A percentile compares a stretch with the other conserved stretches of the same genome.
phyloP scores from a whole-genome alignment of 2,888 invertebrate genomes.

The Hylaea fasciaria region DNA sequence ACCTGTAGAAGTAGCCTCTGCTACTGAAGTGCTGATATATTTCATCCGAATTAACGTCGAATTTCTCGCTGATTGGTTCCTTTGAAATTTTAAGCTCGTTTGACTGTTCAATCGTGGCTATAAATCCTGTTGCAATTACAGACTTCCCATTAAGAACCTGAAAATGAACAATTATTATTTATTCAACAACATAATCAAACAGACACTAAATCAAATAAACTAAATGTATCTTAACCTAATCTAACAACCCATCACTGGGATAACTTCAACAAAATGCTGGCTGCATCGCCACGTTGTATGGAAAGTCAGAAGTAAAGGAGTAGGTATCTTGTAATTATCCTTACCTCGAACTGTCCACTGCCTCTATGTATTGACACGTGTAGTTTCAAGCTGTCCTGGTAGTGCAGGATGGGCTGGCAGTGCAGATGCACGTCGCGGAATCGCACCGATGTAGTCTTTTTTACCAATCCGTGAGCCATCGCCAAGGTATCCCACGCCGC shows the following conservation, averaged over 20 bases:
- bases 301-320: no score
- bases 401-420: constrained; percentile 84
- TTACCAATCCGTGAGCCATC: constrained; percentile 80
- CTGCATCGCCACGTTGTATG: no score
- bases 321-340: neutral
- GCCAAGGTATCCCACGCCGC: constrained; percentile 90
- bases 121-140: constrained; percentile 49
- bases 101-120: constrained; percentile 46
- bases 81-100: constrained; percentile 8
- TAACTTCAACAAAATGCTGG: no score
- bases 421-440: constrained; percentile 86
- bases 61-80: constrained; percentile 20
- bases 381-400: constrained; percentile 81
- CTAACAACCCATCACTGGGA: no score
- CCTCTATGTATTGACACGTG: constrained; percentile 86
- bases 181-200: no score
- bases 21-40: constrained; percentile 55
- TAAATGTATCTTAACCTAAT: no score
- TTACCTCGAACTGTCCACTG: constrained; percentile 85
- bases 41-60: constrained; percentile 47
- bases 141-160: neutral
- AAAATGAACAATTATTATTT: neutral
- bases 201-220: no score
- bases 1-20: constrained; percentile 57
- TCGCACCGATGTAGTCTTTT: constrained; percentile 87